Conservation (phyloP, 2,113 vertebrate species). For the Anseranas semipalmata region DNA sequence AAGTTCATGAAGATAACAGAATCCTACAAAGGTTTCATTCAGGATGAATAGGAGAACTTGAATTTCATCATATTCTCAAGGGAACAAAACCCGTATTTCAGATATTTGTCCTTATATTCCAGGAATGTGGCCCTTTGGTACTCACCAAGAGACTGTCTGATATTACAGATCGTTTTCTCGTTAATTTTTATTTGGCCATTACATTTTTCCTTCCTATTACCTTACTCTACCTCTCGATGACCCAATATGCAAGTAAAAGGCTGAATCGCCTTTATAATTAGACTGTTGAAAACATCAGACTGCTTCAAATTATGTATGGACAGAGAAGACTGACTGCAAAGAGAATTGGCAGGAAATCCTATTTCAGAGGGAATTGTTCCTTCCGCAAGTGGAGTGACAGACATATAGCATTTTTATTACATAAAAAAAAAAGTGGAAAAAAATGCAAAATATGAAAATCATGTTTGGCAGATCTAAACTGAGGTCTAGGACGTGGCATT, state of each 20-base stretch:
- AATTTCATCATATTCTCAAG: background rate
- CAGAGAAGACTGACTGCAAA: background rate
- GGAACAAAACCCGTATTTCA: background rate
- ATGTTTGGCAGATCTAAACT: conserved; percentile 26
- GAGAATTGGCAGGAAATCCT: conserved; percentile 21
- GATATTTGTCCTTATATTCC: background rate
- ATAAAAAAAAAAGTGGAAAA: background rate
- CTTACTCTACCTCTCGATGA: background rate
- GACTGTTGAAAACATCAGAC: background rate
- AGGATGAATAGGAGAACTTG: background rate
- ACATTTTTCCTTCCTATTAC: background rate
- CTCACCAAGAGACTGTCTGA: background rate
- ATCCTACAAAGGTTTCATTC: background rate
- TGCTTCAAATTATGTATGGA: background rate
- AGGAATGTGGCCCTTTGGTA: background rate
- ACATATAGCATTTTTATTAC: background rate
- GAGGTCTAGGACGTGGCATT: conserved; percentile 39
- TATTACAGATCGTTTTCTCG: background rate
- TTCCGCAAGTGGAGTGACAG: background rate
- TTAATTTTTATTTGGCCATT: background rate
- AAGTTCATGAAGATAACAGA: background rate
- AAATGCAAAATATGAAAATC: conserved; percentile 51
- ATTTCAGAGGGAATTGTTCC: conserved; percentile 30
- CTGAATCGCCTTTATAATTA: background rate
- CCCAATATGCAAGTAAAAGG: background rate